Evolutionary conservation across 2,113 vertebrate genomes (phyloP).

Genomic region (Oxygymnocypris stewartii): DNA sequence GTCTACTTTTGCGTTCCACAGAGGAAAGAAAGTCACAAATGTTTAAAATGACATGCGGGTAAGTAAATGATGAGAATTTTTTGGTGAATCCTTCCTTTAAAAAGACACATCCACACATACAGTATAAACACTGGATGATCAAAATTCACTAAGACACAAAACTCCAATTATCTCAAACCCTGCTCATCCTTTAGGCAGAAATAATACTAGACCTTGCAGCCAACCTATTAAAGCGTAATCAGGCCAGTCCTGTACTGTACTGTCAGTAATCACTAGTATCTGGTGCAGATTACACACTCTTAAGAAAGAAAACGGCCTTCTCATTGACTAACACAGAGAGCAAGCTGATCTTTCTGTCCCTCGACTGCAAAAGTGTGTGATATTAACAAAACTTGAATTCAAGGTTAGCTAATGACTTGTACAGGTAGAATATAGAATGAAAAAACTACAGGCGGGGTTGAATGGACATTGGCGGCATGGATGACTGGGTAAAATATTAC

Average conservation of each 20-base stretch:
- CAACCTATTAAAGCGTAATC: background rate
- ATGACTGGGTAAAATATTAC: background rate
- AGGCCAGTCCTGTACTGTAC: background rate
- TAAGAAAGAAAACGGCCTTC: conserved; percentile 13
- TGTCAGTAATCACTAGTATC: conserved; percentile 36
- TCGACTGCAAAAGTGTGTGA: background rate
- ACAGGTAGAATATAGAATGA: background rate
- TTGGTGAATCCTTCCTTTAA: background rate
- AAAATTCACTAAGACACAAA: background rate
- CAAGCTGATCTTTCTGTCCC: conserved; percentile 15
- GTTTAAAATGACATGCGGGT: background rate
- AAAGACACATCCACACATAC: background rate
- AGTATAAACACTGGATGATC: background rate
- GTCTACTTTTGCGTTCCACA: background rate
- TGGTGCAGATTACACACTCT: conserved; percentile 36
- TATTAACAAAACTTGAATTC: background rate
- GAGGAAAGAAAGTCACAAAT: background rate
- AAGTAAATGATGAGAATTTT: background rate
- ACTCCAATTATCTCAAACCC: background rate
- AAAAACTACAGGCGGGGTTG: background rate
- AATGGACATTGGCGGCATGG: background rate
- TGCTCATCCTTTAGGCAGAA: background rate
- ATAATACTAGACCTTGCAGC: background rate
- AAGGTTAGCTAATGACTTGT: background rate
- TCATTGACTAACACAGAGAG: conserved; percentile 35